Base-by-base conservation (phyloP, 2,113 vertebrate species). In the Vireo altiloquus region DNA sequence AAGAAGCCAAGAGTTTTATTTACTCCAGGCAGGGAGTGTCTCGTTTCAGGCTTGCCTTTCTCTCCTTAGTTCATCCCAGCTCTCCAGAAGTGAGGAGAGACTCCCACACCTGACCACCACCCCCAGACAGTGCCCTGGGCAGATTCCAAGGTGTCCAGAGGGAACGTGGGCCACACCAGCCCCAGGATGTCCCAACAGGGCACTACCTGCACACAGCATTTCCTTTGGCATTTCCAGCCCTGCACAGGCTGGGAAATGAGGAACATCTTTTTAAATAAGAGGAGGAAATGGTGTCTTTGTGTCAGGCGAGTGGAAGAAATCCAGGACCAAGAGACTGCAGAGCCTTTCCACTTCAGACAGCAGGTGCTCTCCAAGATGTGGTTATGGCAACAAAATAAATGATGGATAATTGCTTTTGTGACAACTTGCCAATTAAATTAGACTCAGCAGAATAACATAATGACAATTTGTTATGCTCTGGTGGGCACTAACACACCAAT, bases 351-450 rank as follows among this genome's bases (percentile, higher is more conserved):
- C 97, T 97, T 80, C 97, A 98, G 98, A 97, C 98, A 98, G 98
- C 99, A 99, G 99, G 98, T 99, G 98, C 98, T 98, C 98, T 98
- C 98, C 95, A 98, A 98, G 98, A 98, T 98, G 98, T 98, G 98
- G 98, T 99, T 99, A 98, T 98, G 98, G 98, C 98, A 99, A 99
- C 98, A 99, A 99, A 99, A 99, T 99, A 99, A 99, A 99, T 99
- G 98, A 99, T 97, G 98, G 98, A 99, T 99, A 99, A 99, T 99
- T 99, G 98, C 98, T 99, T 99, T 99, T 99, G 98, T 99, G 98
- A 99, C 99, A 99, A 99, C 98, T 98, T 99, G 98, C 98, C 98
- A 99, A 99, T 99, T 99, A 99, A 99, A 99, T 99, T 99, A 99
- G 98, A 98, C 98, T 98, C 98, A 98, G 98, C 98, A 99, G 98